Evolutionary conservation across 2,797 vertebrate genomes (phyloP), one percentile per base, ranked within the genome.

Genomic region (Thamnophis elegans): DNA sequence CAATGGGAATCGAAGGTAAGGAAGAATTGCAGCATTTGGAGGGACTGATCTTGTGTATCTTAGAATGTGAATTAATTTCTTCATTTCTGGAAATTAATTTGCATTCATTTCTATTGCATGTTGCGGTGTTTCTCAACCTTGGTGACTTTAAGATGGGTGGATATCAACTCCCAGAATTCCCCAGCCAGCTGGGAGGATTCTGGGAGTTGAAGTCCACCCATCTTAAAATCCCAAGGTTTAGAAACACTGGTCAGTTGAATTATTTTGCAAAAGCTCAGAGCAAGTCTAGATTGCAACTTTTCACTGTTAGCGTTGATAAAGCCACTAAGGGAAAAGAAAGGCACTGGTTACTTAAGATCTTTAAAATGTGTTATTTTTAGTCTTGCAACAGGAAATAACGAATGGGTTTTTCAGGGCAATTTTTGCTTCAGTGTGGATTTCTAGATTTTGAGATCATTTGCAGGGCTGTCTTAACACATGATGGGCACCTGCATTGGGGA

Each of bases 1-100:
- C 93, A 42, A 92, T 22, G 56, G 92, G 89, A 56, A 92, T 28
- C 89, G 89, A 95, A 96, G 96, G 97, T 97, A 94, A 96, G 95
- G 12, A 89, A 36, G 3, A 78, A 42, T 78, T 4, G 1, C 8
- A 78, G 32, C 16, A 20, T 36, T 42, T 42, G 7, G 58, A 32
- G 14, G n/a, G 16, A 0, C 32, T 78, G 68, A 42, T 32, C 8
- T 9, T 78, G 68, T 42, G 20, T 78, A 78, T 20, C 32, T 1
- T 42, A 42, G 8, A 10, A n/a, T 68, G 2, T 6, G n/a, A 32
- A 68, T 32, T 16, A 14, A n/a, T 14, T 6, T 8, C 58, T 59
- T 65, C n/a, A 68, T 32, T 68, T 32, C n/a, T 68, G 62, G 62
- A 68, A 68, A 68, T 68, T 68, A 68, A 68, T 68, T 68, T 68